Conservation (phyloP, 2,113 vertebrate species). For the Symphodus melops region DNA sequence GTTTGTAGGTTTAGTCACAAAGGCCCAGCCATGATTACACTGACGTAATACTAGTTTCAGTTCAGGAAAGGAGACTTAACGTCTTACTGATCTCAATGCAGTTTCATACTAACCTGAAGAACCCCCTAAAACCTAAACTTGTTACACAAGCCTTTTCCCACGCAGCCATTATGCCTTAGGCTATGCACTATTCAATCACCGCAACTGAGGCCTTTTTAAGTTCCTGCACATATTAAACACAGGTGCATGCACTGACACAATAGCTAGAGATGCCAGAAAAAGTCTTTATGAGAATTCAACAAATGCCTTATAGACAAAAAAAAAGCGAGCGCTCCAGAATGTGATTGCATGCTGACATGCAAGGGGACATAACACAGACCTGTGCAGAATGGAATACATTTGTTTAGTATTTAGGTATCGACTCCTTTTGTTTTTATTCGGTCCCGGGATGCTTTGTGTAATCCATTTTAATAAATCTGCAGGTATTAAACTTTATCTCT, state of each 20-base stretch:
- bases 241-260: conserved; percentile 49
- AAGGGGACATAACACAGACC: not conserved
- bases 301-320: conserved; percentile 15
- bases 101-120: not conserved
- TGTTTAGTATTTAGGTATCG: not conserved
- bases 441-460: not conserved
- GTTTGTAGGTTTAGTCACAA: not conserved
- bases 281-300: conserved; percentile 19
- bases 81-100: conserved; percentile 1
- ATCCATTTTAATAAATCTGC: not conserved
- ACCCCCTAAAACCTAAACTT: conserved; percentile 15
- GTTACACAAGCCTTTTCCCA: conserved; percentile 27
- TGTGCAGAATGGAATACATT: not conserved
- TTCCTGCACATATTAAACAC: conserved; percentile 50
- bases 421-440: not conserved
- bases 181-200: conserved; percentile 1
- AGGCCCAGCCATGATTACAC: not conserved
- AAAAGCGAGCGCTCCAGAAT: not conserved
- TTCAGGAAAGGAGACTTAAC: not conserved
- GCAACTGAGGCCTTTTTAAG: not conserved
- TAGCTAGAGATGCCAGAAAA: conserved; percentile 23
- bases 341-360: conserved; percentile 16
- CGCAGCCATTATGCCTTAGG: conserved; percentile 8
- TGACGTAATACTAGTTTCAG: not conserved
- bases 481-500: not conserved